These are phyloP conservation scores for Enteromius trimaculatus DNA, from an alignment of 2,797 vertebrate species.

Conservation along the genomic window DNA sequence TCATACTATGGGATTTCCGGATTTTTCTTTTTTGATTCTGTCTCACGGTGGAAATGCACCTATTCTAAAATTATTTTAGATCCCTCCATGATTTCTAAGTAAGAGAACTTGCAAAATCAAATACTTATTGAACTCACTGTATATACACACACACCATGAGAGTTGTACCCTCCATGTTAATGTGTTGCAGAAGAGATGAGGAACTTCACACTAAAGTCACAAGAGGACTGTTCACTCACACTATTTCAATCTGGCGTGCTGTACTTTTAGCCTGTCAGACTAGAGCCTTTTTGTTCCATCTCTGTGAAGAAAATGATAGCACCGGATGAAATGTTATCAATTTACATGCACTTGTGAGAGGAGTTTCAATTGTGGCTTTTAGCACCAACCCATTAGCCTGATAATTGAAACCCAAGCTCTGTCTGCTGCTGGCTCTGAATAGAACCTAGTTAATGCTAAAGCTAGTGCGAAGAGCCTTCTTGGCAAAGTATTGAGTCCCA, in stretches of 20 bases:
- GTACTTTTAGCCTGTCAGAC: constrained; percentile 38
- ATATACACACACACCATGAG: too few relatives aligned
- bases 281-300: constrained; percentile 27
- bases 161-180: constrained; percentile 15
- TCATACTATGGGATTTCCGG: too few relatives aligned
- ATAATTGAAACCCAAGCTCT: constrained; percentile 41
- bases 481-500: background rate
- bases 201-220: constrained; percentile 53
- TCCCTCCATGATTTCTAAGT: too few relatives aligned
- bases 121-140: too few relatives aligned
- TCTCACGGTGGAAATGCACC: too few relatives aligned
- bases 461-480: background rate
- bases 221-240: constrained; percentile 43
- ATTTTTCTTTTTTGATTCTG: too few relatives aligned
- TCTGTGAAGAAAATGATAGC: constrained; percentile 33
- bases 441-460: constrained; percentile 3
- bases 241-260: constrained; percentile 44
- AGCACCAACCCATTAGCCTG: constrained; percentile 39
- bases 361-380: constrained; percentile 47
- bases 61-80: too few relatives aligned
- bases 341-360: constrained; percentile 49
- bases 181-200: constrained; percentile 26
- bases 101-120: too few relatives aligned
- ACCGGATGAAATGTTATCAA: constrained; percentile 36
- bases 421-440: constrained; percentile 19